phyloP scores from a whole-genome alignment of 2,113 vertebrate genomes.

The Lophochroa leadbeateri region DNA sequence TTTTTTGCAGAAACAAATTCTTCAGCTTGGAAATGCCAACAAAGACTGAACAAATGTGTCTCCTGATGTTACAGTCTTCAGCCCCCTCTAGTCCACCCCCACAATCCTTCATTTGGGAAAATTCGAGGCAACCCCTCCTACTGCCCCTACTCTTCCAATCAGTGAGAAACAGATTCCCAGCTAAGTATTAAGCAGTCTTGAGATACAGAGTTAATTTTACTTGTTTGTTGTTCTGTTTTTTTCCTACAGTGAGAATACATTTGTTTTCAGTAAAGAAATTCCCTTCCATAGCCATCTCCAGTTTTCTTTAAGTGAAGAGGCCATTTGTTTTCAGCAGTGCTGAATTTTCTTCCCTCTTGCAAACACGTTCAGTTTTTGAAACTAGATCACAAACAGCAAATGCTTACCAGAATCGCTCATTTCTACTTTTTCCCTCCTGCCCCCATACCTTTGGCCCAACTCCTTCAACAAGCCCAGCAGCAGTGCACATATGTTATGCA shows the following conservation, averaged over 20 bases:
- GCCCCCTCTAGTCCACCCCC: constrained; percentile 47
- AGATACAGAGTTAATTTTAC: constrained; percentile 7
- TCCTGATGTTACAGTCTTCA: constrained; percentile 66
- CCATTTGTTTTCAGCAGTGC: constrained; percentile 21
- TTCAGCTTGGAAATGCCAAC: constrained; percentile 64
- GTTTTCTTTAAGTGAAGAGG: constrained; percentile 34
- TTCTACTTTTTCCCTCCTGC: not conserved
- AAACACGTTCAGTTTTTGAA: not conserved
- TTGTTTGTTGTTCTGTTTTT: constrained; percentile 10
- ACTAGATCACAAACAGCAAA: constrained; percentile 28
- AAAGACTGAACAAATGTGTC: constrained; percentile 66
- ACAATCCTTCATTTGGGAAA: constrained; percentile 43
- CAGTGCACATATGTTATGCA: not conserved
- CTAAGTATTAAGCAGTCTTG: constrained; percentile 3
- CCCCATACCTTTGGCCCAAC: not conserved
- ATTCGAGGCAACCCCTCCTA: constrained; percentile 12
- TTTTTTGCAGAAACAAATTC: constrained; percentile 66
- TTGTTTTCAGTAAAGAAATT: constrained; percentile 52
- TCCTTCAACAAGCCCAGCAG: constrained; percentile 7
- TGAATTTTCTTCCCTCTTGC: constrained; percentile 14
- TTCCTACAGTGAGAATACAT: not conserved
- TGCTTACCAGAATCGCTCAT: not conserved
- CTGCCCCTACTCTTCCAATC: constrained; percentile 40
- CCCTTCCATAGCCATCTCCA: constrained; percentile 2
- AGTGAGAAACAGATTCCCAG: not conserved